Evolutionary conservation across 2,113 vertebrate species (phyloP), one percentile per base, ranked within the genome.

Genomic region (Lepisosteus osseus): DNA sequence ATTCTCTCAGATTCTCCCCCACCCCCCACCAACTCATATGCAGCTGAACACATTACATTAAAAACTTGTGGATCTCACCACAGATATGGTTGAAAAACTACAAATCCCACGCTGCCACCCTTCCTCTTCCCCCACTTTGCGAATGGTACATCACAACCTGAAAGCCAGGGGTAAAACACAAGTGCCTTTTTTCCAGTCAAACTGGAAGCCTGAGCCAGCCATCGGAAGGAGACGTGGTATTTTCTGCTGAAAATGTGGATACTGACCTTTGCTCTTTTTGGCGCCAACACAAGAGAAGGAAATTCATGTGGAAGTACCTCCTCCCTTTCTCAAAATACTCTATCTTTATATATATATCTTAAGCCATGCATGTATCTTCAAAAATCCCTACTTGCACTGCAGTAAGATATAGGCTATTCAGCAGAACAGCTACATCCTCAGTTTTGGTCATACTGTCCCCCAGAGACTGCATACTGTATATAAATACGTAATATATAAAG

Each of bases 381-480:
- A 17, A 17, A 15, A 51, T 14, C 72, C 11, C 42, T 7, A 44
- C 11, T 47, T 13, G 45, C 43, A 61, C 8, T 55, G 66, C 61
- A 40, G 9, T 43, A 61, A n/a, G 59, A 77, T 73, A 43, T 62
- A 64, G 66, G 71, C 71, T 66, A 67, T 12, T 47, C 40, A 54
- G 7, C 14, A 29, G 13, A 55, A 61, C 40, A 17, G 47, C 4
- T 41, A 64, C 9, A 64, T n/a, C 8, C 51, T 44, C 47, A 44
- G 59, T 63, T 67, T 62, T 9, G 47, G 54, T 72, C 67, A 69
- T 43, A 54, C 3, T 55, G 15, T 11, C 14, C 4, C 59, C 70
- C 42, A 42, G 29, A 44, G 41, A 42, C 40, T 45, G 42, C n/a
- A 14, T 66, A 0, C 41, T 66, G 40, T 11, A 7, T 6, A 9